These are phyloP conservation scores for Flexamia atlantica DNA, from an alignment of 2,888 invertebrate genomes.

Conservation along the genomic window DNA sequence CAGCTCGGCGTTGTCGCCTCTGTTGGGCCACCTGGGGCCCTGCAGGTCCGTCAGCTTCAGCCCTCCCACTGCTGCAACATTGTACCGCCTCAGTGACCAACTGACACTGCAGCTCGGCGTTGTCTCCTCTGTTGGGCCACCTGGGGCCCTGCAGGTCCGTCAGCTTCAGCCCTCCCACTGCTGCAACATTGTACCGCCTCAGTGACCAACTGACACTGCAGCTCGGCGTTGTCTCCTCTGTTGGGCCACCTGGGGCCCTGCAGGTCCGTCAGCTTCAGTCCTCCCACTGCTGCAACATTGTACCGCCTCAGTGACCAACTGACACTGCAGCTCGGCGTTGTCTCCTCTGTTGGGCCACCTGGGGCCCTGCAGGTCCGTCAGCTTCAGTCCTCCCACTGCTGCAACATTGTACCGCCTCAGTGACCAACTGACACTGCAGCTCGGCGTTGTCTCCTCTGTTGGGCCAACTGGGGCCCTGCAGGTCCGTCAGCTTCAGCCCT, in stretches of 20 bases:
- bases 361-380: too few species aligned
- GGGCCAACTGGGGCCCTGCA: slow-evolving; percentile 42
- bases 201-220: slow-evolving; percentile 69
- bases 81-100: too few species aligned
- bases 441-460: slow-evolving; percentile 66
- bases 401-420: too few species aligned
- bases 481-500: slow-evolving; percentile 68
- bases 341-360: too few species aligned
- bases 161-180: too few species aligned
- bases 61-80: slow-evolving; percentile 66
- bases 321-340: background rate
- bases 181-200: too few species aligned
- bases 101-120: background rate
- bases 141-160: too few species aligned
- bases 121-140: background rate
- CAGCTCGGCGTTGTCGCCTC: slow-evolving; percentile 69
- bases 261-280: slow-evolving; percentile 68
- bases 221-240: slow-evolving; percentile 66
- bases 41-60: slow-evolving; percentile 68
- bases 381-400: too few species aligned
- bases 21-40: slow-evolving; percentile 5
- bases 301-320: too few species aligned
- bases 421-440: slow-evolving; percentile 69
- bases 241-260: background rate
- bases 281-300: slow-evolving; percentile 66